Conservation (phyloP, 2,797 vertebrate genomes). For the Vireo griseus region DNA sequence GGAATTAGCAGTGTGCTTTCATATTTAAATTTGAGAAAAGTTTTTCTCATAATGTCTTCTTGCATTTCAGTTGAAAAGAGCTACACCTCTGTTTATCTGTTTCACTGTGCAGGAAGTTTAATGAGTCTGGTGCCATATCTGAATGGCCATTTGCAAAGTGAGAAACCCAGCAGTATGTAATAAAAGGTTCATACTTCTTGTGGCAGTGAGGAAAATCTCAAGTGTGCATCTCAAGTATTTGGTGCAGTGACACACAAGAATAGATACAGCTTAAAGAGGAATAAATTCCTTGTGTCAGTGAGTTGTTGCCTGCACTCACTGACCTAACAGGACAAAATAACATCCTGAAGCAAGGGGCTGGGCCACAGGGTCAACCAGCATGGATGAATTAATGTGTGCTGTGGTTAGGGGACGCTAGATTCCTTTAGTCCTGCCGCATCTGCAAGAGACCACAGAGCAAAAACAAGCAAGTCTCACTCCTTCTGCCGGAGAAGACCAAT, state of each 20-base stretch:
- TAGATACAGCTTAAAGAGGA: neutral
- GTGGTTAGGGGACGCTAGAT: neutral
- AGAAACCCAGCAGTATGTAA: neutral
- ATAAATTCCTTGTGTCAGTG: neutral
- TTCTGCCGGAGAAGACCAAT: neutral
- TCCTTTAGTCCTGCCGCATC: neutral
- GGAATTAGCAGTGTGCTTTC: neutral
- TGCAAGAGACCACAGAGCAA: neutral
- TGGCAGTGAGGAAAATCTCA: neutral
- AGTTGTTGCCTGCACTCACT: neutral
- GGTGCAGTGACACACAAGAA: neutral
- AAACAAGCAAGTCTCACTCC: neutral
- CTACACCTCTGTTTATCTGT: neutral
- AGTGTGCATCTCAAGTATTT: fast-evolving
- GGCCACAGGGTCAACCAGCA: neutral
- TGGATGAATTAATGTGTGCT: fast-evolving
- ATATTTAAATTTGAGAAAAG: neutral
- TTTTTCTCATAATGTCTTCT: neutral
- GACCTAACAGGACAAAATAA: neutral
- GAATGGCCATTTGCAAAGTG: neutral
- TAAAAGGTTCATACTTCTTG: neutral
- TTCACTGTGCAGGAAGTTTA: neutral
- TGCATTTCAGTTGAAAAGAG: neutral
- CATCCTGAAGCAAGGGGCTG: neutral
- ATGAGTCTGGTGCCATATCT: neutral